Percentiles rank a stretch among this genome's conserved stretches.
These are phyloP conservation scores for Acridotheres tristis DNA, from an alignment of 2,797 vertebrate species.

Conservation along the genomic window DNA sequence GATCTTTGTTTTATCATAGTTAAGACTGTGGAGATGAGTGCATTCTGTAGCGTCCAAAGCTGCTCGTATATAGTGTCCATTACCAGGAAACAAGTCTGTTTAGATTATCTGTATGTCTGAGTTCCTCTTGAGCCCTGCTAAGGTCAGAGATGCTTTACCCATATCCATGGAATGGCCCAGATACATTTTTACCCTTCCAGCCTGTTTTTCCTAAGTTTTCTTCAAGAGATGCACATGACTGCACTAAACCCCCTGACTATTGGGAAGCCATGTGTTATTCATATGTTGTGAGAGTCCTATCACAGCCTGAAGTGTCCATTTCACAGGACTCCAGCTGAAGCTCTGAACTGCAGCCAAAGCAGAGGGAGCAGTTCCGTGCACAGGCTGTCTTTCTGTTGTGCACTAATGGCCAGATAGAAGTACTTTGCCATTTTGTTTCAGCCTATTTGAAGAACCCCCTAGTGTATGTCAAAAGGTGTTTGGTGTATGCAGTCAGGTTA, in stretches of 20 bases:
- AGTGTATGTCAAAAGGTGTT: not conserved
- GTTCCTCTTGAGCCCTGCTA: not conserved
- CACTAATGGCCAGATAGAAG: not conserved
- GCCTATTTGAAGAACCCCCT: not conserved
- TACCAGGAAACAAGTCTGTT: fast-evolving
- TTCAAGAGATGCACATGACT: not conserved
- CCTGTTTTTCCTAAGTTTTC: not conserved
- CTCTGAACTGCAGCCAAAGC: not conserved
- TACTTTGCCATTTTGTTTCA: not conserved
- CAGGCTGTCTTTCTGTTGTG: not conserved
- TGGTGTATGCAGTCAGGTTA: not conserved
- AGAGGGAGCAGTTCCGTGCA: not conserved
- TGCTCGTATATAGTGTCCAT: not conserved
- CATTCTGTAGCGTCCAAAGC: not conserved
- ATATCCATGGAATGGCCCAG: not conserved
- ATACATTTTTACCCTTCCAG: not conserved
- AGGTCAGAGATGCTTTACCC: not conserved
- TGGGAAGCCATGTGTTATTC: not conserved
- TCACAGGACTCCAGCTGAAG: not conserved
- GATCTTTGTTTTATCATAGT: not conserved
- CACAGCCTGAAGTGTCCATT: not conserved
- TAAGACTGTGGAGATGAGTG: not conserved
- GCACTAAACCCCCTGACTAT: not conserved
- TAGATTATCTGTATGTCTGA: not conserved
- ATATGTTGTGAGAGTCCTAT: fast-evolving